These are phyloP conservation scores for Brachypteracias leptosomus DNA, from an alignment of 2,113 vertebrate species.

Conservation along the genomic window DNA sequence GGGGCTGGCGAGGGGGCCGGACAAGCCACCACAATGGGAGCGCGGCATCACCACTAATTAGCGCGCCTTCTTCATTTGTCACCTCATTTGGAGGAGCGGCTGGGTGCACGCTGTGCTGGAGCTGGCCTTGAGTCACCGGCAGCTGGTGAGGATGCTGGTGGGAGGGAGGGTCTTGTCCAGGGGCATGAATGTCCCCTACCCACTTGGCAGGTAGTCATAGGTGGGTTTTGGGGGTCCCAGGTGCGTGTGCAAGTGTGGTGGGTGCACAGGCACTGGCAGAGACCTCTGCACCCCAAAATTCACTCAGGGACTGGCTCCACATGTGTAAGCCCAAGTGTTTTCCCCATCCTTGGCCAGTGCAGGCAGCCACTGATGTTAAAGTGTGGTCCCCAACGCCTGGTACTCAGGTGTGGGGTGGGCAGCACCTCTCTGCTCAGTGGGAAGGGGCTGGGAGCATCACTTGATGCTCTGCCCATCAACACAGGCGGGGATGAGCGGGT, in stretches of 20 bases:
- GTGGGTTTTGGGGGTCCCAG: background rate
- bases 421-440: background rate
- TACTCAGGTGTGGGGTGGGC: background rate
- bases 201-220: background rate
- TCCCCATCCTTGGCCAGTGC: no score
- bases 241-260: fast-evolving
- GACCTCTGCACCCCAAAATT: background rate
- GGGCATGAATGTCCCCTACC: background rate
- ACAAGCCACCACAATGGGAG: background rate
- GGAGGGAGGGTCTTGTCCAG: background rate
- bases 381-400: fast-evolving
- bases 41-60: fast-evolving
- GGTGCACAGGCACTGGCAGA: fast-evolving
- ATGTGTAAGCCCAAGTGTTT: fast-evolving
- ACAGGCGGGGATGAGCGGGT: background rate
- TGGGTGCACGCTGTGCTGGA: fast-evolving
- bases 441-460: fast-evolving
- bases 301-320: fast-evolving
- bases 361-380: fast-evolving
- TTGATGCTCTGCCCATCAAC: fast-evolving
- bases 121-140: background rate
- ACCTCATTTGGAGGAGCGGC: background rate
- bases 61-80: background rate
- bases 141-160: fast-evolving
- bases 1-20: background rate